phyloP scores from a whole-genome alignment of 2,797 vertebrate genomes.

The Propithecus deckenii region DNA sequence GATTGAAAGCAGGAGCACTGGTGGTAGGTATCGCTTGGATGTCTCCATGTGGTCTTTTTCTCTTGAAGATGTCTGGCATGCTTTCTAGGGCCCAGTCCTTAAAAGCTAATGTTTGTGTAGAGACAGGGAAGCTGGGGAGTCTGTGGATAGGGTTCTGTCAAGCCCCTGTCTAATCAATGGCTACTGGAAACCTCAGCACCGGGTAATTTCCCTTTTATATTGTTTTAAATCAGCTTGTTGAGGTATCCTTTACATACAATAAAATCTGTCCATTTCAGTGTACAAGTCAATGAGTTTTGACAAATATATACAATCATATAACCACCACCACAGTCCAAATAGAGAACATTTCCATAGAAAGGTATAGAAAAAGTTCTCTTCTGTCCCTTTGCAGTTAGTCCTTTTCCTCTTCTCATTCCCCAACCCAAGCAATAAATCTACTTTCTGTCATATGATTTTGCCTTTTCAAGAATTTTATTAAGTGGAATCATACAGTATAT shows the following conservation, averaged over 20 bases:
- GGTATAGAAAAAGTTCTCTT: neutral
- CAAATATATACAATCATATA: neutral
- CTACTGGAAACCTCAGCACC: neutral
- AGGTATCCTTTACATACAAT: neutral
- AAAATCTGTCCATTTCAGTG: neutral
- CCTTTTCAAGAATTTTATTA: constrained; percentile 9
- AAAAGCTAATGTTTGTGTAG: neutral
- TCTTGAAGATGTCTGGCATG: neutral
- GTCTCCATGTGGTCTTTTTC: neutral
- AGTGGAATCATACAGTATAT: neutral
- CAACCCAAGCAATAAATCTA: neutral
- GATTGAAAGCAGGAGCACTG: constrained; percentile 93
- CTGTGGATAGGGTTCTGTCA: neutral
- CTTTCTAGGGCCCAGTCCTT: neutral
- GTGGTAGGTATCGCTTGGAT: constrained; percentile 86
- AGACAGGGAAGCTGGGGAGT: neutral
- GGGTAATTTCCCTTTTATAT: neutral
- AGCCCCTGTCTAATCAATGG: neutral
- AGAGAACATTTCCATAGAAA: neutral
- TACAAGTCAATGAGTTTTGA: neutral
- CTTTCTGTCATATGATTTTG: neutral
- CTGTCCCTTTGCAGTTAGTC: neutral
- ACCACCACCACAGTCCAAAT: neutral
- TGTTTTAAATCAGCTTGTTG: constrained; percentile 12
- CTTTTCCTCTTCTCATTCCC: neutral